A percentile compares a stretch with the other conserved stretches of the same genome.
Evolutionary conservation across 1,140 invertebrate species (phyloP).

Genomic region (Zaprionus tsacasi): DNA sequence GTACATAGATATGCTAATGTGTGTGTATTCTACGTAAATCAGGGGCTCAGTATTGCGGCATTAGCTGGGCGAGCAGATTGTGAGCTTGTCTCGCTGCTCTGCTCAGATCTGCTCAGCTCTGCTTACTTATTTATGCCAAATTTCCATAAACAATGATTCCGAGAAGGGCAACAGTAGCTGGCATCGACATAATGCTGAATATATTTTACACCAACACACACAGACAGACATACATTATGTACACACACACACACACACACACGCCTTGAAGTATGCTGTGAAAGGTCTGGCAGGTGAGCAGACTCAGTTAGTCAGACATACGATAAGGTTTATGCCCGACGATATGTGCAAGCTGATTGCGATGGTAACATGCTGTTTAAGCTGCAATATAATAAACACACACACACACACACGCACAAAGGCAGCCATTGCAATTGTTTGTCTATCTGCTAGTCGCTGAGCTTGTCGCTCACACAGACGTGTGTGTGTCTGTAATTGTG

Average conservation of each 20-base stretch:
- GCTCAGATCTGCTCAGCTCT: not conserved
- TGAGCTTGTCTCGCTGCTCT: slow-evolving; percentile 48
- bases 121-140: slow-evolving; percentile 66
- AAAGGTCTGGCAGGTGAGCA: slow-evolving; percentile 34
- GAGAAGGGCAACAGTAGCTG: slow-evolving; percentile 34
- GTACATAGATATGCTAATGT: slow-evolving; percentile 5
- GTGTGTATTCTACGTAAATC: slow-evolving; percentile 30
- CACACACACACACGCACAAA: slow-evolving; percentile 1
- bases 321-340: slow-evolving; percentile 3
- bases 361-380: slow-evolving; percentile 35
- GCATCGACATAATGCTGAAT: slow-evolving; percentile 12
- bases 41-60: slow-evolving; percentile 58
- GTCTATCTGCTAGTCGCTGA: slow-evolving; percentile 20
- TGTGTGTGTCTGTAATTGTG: slow-evolving; percentile 21
- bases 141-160: slow-evolving; percentile 73
- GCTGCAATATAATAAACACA: slow-evolving; percentile 12
- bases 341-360: slow-evolving; percentile 33
- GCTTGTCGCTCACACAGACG: too few relatives aligned
- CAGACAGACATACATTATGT: slow-evolving; percentile 12
- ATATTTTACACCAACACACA: slow-evolving; percentile 11
- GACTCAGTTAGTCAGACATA: not conserved
- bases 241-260: not conserved
- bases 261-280: slow-evolving; percentile 50
- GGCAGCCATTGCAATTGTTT: slow-evolving; percentile 29
- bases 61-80: slow-evolving; percentile 60